Evolutionary conservation across 2,888 invertebrate genomes (phyloP), one percentile per base, ranked within the genome.

Genomic region (Noctua fimbriata): DNA sequence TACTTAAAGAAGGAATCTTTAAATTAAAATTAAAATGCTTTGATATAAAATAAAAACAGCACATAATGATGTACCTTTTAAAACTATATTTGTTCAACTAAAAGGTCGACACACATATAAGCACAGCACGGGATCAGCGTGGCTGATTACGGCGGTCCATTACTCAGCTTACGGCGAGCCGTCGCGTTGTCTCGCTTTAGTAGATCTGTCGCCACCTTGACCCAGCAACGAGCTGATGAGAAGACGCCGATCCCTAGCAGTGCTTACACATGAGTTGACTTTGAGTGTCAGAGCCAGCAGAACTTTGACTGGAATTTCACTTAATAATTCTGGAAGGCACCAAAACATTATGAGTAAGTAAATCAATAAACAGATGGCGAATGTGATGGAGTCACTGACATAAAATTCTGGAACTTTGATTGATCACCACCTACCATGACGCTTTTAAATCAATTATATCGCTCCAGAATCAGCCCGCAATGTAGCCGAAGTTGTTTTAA

Each of bases 401-500:
- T 32, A 36, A 18, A 21, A 72, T 72, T 74, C 16, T 21, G 21
- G 21, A 36, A 16, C 72, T 49, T n/a, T 36, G 10, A n/a, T n/a
- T 18, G 18, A 47, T 49, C 6, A 10, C 6, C 16, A 73, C 24
- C 28, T 14, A 14, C 28, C 18, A 32, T 24, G 5, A 14, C 21
- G 12, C 7, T 49, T 36, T 6, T 14, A 24, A 55, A n/a, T 6
- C 6, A 41, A n/a, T 79, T 58, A 49, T 49, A 49, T 60, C n/a
- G 58, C 32, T 41, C 7, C 41, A 44, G 32, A 49, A 44, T 44
- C 24, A 16, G 49, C 21, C 2, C 32, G 28, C 32, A 79, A 63
- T 3, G 12, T 28, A 52, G n/a, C 73, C 60, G 81, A 63, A 52
- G 32, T 81, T 81, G 7, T 52, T 63, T 44, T 73, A 52, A 63